Base-by-base conservation (phyloP, 2,888 invertebrate genomes). In the Eristalis pertinax region DNA sequence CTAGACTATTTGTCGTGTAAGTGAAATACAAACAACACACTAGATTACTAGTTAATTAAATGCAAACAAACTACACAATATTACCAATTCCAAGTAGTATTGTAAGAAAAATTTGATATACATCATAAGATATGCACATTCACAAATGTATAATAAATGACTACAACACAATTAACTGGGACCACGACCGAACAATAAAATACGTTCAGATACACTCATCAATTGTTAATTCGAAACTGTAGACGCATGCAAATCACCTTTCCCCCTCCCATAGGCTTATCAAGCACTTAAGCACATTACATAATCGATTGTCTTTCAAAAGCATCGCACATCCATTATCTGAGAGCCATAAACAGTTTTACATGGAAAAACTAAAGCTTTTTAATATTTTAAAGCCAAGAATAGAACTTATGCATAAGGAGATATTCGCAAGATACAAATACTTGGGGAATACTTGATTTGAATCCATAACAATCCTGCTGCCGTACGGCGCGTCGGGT, bases 401-500 rank as follows among this genome's bases (percentile, higher is more conserved):
- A 65, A 81, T 65, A 81, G 81, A 81, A 78, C 70, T 70, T 70
- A 77, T 77, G 73, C 74, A 85, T 81, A 78, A 75, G 65, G 69
- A 78, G 74, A 82, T 77, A 70, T 78, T 78, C 78, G 78, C 70
- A 50, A 72, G 78, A 86, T 56, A 75, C 62, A 72, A 75, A 81
- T 82, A 77, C 67, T 70, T 82, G 65, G 41, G 63, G 50, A 73
- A 60, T 83, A 86, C 86, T 86, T 72, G 86, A 78, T 75, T 86
- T 86, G 86, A 82, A 86, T 86, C 43, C 63, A 75, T 82, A 86
- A 86, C 63, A 75, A 86, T 74, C 67, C n/a, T 67, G 73, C 15
- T 70, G 69, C 64, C 73, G 64, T 77, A 43, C 68, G 70, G 50
- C 32, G 32, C 19, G 63, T 65, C 67, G 70, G 82, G 86, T 68